Percentiles rank a stretch among this genome's conserved stretches.
phyloP scores from a whole-genome alignment of 2,797 vertebrate genomes.

The Ptychobarbus kaznakovi region DNA sequence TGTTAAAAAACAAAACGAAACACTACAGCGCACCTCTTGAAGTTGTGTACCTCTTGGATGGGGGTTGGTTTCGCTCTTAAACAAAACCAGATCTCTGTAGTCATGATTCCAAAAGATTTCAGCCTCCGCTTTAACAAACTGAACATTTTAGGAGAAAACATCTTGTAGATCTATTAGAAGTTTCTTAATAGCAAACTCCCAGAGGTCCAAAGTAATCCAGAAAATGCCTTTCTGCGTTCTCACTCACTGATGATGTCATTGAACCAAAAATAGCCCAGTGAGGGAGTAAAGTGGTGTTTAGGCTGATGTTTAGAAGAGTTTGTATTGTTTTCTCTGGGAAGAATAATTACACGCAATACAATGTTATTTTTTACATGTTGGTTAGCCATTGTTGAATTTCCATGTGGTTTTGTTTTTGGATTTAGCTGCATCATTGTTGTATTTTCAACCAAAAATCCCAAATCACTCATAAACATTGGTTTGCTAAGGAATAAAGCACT shows the following conservation, averaged over 20 bases:
- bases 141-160: not conserved
- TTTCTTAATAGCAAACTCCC: constrained; percentile 58
- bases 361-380: constrained; percentile 35
- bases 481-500: not conserved
- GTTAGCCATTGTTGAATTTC: constrained; percentile 40
- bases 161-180: not conserved
- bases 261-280: constrained; percentile 75
- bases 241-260: constrained; percentile 71
- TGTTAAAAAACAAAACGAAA: constrained; percentile 2
- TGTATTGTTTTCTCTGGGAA: constrained; percentile 48
- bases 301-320: constrained; percentile 15
- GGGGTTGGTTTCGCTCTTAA: constrained; percentile 27
- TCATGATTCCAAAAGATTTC: constrained; percentile 5
- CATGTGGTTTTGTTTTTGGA: constrained; percentile 18
- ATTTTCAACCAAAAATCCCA: not conserved
- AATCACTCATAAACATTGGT: not conserved
- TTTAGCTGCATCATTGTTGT: constrained; percentile 30
- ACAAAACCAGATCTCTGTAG: constrained; percentile 28
- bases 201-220: constrained; percentile 70
- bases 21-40: constrained; percentile 7
- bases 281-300: constrained; percentile 65
- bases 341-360: constrained; percentile 29
- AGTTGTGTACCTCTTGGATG: constrained; percentile 21
- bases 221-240: constrained; percentile 77
- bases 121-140: not conserved